Evolutionary conservation across 2,888 invertebrate genomes (phyloP).

Genomic region (Drosophila falleni): DNA sequence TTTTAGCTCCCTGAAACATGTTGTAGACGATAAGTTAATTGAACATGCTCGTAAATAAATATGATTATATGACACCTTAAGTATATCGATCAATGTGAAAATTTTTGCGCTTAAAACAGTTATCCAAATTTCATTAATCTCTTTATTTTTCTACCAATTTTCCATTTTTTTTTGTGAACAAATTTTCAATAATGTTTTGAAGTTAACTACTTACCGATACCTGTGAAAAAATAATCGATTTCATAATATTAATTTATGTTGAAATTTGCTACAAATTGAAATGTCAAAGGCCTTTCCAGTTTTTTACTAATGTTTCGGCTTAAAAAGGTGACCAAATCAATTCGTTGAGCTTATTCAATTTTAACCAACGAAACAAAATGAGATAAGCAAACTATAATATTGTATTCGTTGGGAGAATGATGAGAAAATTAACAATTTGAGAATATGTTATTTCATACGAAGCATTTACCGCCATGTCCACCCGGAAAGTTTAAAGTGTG

Average conservation of each 20-base stretch:
- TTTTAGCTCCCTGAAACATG: constrained; percentile 25
- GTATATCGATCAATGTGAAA: background rate
- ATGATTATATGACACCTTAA: constrained; percentile 16
- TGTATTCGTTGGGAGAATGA: background rate
- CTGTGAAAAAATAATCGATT: background rate
- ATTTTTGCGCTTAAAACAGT: background rate
- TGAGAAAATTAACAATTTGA: background rate
- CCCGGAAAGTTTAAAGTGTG: background rate
- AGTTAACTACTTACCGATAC: background rate
- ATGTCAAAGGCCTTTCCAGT: background rate
- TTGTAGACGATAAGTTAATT: constrained; percentile 23
- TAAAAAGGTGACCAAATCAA: constrained; percentile 1
- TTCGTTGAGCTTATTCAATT: constrained; percentile 5
- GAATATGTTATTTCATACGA: background rate
- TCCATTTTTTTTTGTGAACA: background rate
- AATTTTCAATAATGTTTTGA: background rate
- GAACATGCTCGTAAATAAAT: constrained; percentile 6
- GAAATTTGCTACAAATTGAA: background rate
- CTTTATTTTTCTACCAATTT: background rate
- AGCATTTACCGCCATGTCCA: too few relatives aligned
- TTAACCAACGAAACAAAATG: background rate
- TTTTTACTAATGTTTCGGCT: background rate
- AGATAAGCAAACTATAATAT: background rate
- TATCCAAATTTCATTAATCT: background rate
- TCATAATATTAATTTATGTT: background rate